A percentile compares a stretch with the other conserved stretches of the same genome.
These are phyloP conservation scores for Odontamblyopus lacepedii DNA, from an alignment of 2,797 vertebrate species.

Conservation along the genomic window DNA sequence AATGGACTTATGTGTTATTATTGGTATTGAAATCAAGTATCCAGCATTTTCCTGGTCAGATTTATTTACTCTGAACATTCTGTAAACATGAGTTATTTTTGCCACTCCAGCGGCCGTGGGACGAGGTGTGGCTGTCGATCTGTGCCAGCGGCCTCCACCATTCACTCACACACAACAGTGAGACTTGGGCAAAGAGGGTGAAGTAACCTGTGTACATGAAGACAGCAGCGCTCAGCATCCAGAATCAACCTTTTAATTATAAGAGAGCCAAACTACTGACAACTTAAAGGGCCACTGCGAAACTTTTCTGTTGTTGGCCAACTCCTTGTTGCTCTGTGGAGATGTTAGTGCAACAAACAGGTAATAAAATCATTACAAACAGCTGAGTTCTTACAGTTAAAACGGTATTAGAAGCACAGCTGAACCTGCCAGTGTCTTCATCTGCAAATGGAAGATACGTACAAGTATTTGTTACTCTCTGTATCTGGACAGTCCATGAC, in stretches of 20 bases:
- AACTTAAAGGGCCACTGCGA: not conserved
- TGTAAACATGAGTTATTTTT: not conserved
- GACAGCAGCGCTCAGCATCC: not conserved
- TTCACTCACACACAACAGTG: not conserved
- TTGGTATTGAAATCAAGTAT: not conserved
- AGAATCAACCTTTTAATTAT: too few species aligned
- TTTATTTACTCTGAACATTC: not conserved
- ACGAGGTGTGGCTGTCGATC: not conserved
- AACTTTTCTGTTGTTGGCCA: not conserved
- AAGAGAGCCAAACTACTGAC: not conserved
- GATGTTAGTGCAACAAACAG: too few species aligned
- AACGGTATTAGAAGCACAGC: too few species aligned
- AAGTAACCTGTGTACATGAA: not conserved
- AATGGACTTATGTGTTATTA: too few species aligned
- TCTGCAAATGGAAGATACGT: too few species aligned
- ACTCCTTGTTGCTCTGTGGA: too few species aligned
- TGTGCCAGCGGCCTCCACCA: not conserved
- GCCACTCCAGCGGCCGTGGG: not conserved
- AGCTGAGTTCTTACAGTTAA: too few species aligned
- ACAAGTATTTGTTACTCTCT: too few species aligned
- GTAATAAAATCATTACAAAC: too few species aligned
- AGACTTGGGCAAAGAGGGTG: not conserved
- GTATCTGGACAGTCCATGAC: too few species aligned
- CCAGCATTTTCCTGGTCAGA: not conserved
- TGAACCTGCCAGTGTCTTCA: too few species aligned